Evolutionary conservation across 2,797 vertebrate genomes (phyloP), one percentile per base, ranked within the genome.

Genomic region (Acipenser oxyrinchus): DNA sequence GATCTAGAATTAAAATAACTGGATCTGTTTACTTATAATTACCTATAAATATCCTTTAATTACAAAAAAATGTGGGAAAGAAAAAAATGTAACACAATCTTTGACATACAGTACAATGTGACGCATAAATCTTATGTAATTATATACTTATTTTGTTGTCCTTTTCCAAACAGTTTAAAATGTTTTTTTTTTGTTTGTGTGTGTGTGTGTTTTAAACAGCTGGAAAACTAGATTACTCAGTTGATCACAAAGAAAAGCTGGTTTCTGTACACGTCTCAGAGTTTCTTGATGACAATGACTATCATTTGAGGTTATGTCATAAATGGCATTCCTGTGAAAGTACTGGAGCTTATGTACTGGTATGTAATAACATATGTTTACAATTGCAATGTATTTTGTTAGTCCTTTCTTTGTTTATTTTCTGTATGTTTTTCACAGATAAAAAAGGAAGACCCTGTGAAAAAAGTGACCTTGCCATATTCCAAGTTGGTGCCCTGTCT

Each of bases 221-320:
- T 53, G 83, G 88, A 6, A 87, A 80, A 62, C 74, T 96, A n/a
- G 78, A 81, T 0, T 94, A 92, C 66, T 18, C 65, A 12, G 71
- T 92, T 63, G 83, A 92, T 69, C 70, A 75, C 6, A 68, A 78
- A 60, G 88, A 10, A 69, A 91, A 89, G 77, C 78, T 83, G 65
- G 67, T 97, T 70, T 81, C 60, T 4, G 84, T 93, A 50, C 79
- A 70, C 2, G 89, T 93, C 51, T 87, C 86, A 0, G 84, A 81
- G 62, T 84, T 84, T 74, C 76, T 85, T 4, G 78, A 75, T 60
- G 80, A 82, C 64, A 68, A 76, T 52, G 81, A 90, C 79, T 95
- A 93, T 78, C 79, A 87, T 0, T 66, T 95, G 63, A 91, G 95
- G 0, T 87, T 97, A 67, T 97, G 95, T 68, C 82, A 76, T 37